A percentile compares a stretch with the other conserved stretches of the same genome.
Conservation (phyloP, 2,797 vertebrate genomes). For the Syngnathus rostellatus region DNA sequence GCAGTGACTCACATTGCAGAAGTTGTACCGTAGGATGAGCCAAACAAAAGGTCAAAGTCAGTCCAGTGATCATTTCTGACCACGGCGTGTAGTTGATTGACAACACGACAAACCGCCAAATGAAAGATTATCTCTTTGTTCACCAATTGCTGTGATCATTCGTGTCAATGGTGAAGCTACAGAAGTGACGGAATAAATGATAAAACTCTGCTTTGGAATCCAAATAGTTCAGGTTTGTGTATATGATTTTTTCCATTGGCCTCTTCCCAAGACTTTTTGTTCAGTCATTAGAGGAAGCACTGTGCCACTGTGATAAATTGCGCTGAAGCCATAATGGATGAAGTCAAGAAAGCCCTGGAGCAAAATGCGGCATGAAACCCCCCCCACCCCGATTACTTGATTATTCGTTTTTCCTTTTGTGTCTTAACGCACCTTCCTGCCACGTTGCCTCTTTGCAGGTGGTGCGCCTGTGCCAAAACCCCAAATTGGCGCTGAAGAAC, state of each 20-base stretch:
- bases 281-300: not conserved
- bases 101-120: constrained; percentile 1
- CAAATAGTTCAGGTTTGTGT: not conserved
- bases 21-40: constrained; percentile 18
- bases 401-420: constrained; percentile 14
- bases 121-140: constrained; percentile 8
- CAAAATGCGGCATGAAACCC: not conserved
- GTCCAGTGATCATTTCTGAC: constrained; percentile 8
- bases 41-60: constrained; percentile 21
- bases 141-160: constrained; percentile 7
- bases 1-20: constrained; percentile 18
- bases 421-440: constrained; percentile 34
- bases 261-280: constrained; percentile 4
- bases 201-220: not conserved
- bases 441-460: constrained; percentile 68
- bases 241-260: not conserved
- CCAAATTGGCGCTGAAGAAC: constrained; percentile 94
- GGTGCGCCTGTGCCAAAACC: constrained; percentile 95
- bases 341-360: not conserved
- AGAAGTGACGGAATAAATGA: not conserved
- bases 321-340: not conserved
- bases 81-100: constrained; percentile 7
- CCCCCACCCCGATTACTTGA: constrained; percentile 1
- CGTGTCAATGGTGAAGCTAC: constrained; percentile 7
- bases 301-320: not conserved